A percentile compares a stretch with the other conserved stretches of the same genome.
Conservation (phyloP, 2,888 invertebrate species). For the Bhutanitis thaidina region DNA sequence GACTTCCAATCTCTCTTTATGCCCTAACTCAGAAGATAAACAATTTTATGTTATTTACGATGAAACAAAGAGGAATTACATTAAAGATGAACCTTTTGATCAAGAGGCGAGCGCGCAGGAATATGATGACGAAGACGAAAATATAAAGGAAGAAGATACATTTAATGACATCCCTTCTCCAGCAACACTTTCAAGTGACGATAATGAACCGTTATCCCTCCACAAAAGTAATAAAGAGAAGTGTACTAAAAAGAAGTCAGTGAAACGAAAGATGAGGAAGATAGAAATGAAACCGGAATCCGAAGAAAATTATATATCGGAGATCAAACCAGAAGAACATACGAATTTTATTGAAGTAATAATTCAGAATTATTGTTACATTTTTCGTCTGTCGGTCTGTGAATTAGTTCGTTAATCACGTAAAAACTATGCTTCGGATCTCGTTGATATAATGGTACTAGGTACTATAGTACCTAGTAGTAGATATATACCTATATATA, state of each 20-base stretch:
- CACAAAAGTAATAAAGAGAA: conserved; percentile 45
- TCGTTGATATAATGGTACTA: too few relatives aligned
- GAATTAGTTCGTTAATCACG: too few relatives aligned
- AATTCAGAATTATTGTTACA: too few relatives aligned
- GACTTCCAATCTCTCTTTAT: conserved; percentile 31
- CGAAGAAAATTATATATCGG: conserved; percentile 8
- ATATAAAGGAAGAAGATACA: conserved; percentile 46
- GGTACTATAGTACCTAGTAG: too few relatives aligned
- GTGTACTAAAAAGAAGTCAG: conserved; percentile 32
- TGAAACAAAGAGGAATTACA: conserved; percentile 21
- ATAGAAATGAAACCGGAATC: conserved; percentile 26
- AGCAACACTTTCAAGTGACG: conserved; percentile 40
- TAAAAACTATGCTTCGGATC: too few relatives aligned
- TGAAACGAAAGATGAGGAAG: conserved; percentile 33
- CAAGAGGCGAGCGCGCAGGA: conserved; percentile 18
- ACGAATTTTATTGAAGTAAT: conserved; percentile 6
- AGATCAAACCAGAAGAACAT: background rate
- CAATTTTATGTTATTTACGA: conserved; percentile 15
- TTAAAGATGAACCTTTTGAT: conserved; percentile 38
- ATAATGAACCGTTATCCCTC: conserved; percentile 54
- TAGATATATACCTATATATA: too few relatives aligned
- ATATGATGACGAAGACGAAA: conserved; percentile 26
- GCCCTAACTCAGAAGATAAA: conserved; percentile 21
- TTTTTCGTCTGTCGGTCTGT: too few relatives aligned
- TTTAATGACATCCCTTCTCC: conserved; percentile 26